phyloP scores from a whole-genome alignment of 2,888 invertebrate species.

The Ophioninae sp. region DNA sequence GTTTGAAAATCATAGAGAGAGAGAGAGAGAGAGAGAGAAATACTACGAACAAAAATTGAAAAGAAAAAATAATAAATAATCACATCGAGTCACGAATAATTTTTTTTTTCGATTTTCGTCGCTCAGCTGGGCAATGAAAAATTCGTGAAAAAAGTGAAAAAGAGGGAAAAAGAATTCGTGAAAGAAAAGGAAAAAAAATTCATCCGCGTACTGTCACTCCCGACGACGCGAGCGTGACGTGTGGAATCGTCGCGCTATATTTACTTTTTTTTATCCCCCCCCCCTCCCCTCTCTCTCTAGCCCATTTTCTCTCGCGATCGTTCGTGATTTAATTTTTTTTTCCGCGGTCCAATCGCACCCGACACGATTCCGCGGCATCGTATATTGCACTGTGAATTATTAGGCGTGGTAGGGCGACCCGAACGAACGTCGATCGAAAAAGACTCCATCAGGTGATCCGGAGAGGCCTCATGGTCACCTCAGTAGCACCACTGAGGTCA shows the following conservation, averaged over 20 bases:
- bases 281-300: no score
- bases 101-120: neutral
- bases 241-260: slow-evolving; percentile 21
- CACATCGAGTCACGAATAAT: neutral
- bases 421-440: slow-evolving; percentile 57
- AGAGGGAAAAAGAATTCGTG: slow-evolving; percentile 37
- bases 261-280: neutral
- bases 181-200: slow-evolving; percentile 34
- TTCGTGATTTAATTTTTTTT: slow-evolving; percentile 38
- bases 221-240: slow-evolving; percentile 36
- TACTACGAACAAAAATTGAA: neutral
- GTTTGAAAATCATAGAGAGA: slow-evolving; percentile 30
- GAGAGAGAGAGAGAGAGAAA: slow-evolving; percentile 23
- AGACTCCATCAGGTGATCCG: slow-evolving; percentile 45
- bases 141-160: neutral
- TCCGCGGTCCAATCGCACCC: neutral
- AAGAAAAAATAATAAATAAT: neutral
- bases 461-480: slow-evolving; percentile 78
- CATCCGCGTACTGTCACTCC: slow-evolving; percentile 11
- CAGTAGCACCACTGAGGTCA: slow-evolving; percentile 73
- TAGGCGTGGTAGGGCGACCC: slow-evolving; percentile 50
- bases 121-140: slow-evolving; percentile 3
- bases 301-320: slow-evolving; percentile 14
- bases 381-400: slow-evolving; percentile 50
- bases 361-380: slow-evolving; percentile 17